Conservation (phyloP, 2,113 vertebrate species). For the Callipepla squamata region DNA sequence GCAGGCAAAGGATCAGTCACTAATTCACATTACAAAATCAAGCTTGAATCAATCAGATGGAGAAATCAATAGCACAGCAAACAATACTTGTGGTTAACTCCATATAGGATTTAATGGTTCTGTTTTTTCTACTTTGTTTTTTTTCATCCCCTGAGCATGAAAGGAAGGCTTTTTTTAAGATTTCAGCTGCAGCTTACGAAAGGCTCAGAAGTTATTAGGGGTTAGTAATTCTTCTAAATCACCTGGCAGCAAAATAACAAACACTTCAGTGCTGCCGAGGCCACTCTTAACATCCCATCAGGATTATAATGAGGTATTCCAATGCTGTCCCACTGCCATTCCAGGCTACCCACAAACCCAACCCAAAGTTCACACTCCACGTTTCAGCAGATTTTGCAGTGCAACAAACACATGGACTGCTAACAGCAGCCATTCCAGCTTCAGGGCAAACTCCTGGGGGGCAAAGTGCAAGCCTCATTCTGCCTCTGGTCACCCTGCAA, state of each 20-base stretch:
- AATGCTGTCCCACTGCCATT: not conserved
- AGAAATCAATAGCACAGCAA: conserved; percentile 33
- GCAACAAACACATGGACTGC: not conserved
- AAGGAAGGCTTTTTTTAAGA: not conserved
- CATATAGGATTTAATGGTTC: not conserved
- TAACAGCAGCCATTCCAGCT: not conserved
- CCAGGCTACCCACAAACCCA: not conserved
- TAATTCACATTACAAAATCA: not conserved
- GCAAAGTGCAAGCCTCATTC: not conserved
- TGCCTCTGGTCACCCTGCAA: not conserved
- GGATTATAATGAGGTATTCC: not conserved
- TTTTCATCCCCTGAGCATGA: too few species aligned
- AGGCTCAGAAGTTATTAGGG: not conserved
- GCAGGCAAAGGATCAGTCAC: not conserved
- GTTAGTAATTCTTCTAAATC: not conserved
- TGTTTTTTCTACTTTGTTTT: not conserved
- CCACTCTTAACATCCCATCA: not conserved
- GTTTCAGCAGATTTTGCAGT: not conserved
- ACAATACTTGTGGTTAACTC: not conserved
- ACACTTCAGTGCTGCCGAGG: not conserved
- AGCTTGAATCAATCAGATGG: conserved; percentile 14
- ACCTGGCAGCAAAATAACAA: not conserved
- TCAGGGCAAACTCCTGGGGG: not conserved
- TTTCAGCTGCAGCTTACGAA: not conserved
- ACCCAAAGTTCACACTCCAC: not conserved